Evolutionary conservation across 2,797 vertebrate species (phyloP).

Genomic region (Anabas testudineus): DNA sequence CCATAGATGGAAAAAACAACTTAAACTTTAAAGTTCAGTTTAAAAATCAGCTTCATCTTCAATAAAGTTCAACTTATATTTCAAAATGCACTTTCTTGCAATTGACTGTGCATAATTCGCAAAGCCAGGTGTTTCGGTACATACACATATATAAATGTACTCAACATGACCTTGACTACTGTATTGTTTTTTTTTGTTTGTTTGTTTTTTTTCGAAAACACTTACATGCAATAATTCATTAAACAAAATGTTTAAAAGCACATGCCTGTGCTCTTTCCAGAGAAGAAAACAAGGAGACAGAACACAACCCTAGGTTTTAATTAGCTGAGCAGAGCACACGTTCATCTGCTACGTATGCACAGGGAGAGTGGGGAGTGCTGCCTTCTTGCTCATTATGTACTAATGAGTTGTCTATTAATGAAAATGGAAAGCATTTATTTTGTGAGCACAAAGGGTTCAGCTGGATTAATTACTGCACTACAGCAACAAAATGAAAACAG

Average conservation of each 20-base stretch:
- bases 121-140: not conserved
- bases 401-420: conserved; percentile 90
- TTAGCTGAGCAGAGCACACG: conserved; percentile 70
- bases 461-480: conserved; percentile 88
- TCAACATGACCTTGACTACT: not conserved
- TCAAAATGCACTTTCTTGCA: not conserved
- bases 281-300: conserved; percentile 52
- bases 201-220: conserved; percentile 31
- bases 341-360: conserved; percentile 67
- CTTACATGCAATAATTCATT: conserved; percentile 54
- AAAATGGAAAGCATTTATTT: conserved; percentile 90
- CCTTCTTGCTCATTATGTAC: conserved; percentile 84
- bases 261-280: conserved; percentile 26
- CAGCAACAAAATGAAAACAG: conserved; percentile 84
- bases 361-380: conserved; percentile 71
- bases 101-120: not conserved
- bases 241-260: conserved; percentile 50
- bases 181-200: too few relatives aligned
- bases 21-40: conserved; percentile 15
- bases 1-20: not conserved
- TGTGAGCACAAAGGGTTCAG: conserved; percentile 84
- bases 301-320: conserved; percentile 74
- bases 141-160: not conserved
- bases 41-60: not conserved
- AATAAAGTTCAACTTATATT: not conserved